Evolutionary conservation across 1,140 invertebrate genomes (phyloP).

Genomic region (Atta colombica): DNA sequence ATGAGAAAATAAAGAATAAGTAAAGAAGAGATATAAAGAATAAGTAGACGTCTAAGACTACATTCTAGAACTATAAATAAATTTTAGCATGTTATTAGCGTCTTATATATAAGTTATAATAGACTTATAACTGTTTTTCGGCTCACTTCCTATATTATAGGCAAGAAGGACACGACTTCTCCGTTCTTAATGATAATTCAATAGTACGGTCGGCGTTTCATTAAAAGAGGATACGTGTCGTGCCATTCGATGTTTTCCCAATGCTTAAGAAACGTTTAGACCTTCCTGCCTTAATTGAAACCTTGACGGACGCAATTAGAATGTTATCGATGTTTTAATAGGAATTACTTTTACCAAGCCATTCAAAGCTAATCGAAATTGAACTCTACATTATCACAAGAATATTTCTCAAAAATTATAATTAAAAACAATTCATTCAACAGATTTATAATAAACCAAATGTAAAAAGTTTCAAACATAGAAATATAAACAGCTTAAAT

Average conservation of each 20-base stretch:
- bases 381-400: neutral
- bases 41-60: neutral
- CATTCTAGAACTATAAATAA: neutral
- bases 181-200: slow-evolving; percentile 78
- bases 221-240: slow-evolving; percentile 21
- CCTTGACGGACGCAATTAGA: neutral
- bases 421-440: neutral
- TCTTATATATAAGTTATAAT: neutral
- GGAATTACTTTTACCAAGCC: neutral
- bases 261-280: slow-evolving; percentile 16
- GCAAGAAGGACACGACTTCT: slow-evolving; percentile 29
- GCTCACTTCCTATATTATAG: neutral
- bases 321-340: neutral
- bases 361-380: neutral
- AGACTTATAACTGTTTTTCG: neutral
- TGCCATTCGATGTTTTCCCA: neutral
- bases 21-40: slow-evolving; percentile 20
- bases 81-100: neutral
- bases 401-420: neutral
- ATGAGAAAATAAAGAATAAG: slow-evolving; percentile 15
- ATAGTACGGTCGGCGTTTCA: slow-evolving; percentile 47
- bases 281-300: slow-evolving; percentile 20
- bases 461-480: neutral
- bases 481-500: too few relatives aligned
- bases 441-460: neutral